A percentile compares a stretch with the other conserved stretches of the same genome.
These are phyloP conservation scores for Drepana falcataria DNA, from an alignment of 2,888 invertebrate genomes.

Conservation along the genomic window DNA sequence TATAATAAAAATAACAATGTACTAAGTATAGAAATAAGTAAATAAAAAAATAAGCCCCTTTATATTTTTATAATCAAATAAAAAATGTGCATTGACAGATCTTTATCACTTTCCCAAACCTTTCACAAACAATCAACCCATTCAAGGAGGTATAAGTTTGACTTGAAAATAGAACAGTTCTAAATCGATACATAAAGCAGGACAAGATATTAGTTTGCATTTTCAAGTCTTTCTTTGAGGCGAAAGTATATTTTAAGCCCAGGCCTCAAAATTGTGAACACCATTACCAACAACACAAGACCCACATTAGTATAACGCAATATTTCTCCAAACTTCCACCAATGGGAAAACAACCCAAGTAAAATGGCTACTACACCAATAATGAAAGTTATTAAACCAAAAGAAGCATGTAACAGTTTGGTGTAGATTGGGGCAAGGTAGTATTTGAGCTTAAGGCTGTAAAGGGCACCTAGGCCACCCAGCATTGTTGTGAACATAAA, in stretches of 20 bases:
- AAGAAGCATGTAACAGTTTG: conserved; percentile 62
- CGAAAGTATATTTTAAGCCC: conserved; percentile 68
- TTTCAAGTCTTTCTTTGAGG: conserved; percentile 63
- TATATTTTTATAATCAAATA: too few relatives aligned
- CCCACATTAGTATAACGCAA: conserved; percentile 50
- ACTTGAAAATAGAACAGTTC: neutral
- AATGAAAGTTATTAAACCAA: conserved; percentile 59
- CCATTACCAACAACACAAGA: conserved; percentile 51
- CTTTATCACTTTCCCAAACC: too few relatives aligned
- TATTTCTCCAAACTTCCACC: conserved; percentile 64
- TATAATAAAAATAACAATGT: too few relatives aligned
- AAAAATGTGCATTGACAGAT: too few relatives aligned
- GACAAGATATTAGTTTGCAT: conserved; percentile 36
- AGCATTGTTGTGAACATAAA: conserved; percentile 58
- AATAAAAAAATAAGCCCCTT: too few relatives aligned
- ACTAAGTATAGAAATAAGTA: too few relatives aligned
- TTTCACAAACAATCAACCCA: too few relatives aligned
- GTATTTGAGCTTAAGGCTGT: conserved; percentile 64
- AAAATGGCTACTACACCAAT: conserved; percentile 61
- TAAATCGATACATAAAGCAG: neutral
- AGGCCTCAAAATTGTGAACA: conserved; percentile 63
- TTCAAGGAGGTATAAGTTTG: too few relatives aligned
- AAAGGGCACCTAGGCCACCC: conserved; percentile 66
- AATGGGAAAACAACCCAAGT: conserved; percentile 56
- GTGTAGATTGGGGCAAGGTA: conserved; percentile 68